Base-by-base conservation (phyloP, 2,888 invertebrate genomes). In the Eumerus sabulonum region DNA sequence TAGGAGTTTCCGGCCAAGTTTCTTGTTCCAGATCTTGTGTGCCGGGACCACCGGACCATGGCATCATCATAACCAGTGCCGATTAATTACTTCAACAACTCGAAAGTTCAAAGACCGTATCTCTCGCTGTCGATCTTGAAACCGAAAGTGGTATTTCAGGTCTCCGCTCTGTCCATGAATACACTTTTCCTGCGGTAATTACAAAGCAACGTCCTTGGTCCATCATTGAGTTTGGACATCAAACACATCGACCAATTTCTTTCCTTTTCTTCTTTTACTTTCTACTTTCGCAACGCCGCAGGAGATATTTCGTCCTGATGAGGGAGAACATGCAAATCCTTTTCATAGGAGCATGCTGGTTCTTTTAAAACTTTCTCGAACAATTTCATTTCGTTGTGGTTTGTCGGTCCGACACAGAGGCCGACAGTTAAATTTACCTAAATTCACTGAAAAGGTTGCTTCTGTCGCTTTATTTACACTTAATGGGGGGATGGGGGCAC, bases 291-390 rank as follows among this genome's bases (percentile, higher is more conserved):
- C 54, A 70, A 60, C 59, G 64, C 76, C 64, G 36, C 64, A 76
- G 70, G 76, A 11, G 7, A 13, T 48, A 51, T 54, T 54, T 66
- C 57, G 64, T 71, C 48, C 59, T 54, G 64, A 71, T 40, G 16
- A 70, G 53, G 63, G 47, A 53, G 35, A 54, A 64, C 76, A 76
- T 66, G 70, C 64, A 76, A 76, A 76, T 70, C 76, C 76, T 76
- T 76, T 76, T 76, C 64, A 54, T 66, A 64, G 53, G 53, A 19
- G 50, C 27, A 17, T 56, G 40, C 48, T 38, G 56, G 59, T 56
- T 35, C 53, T 63, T 59, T 57, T 51, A 62, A 56, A 59, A 17
- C 16, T 16, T 38, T 53, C 40, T 53, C 36, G 47, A 59, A 17
- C 19, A 44, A 40, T 35, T 53, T 51, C 18, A n/a, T 16, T 44